Evolutionary conservation across 2,888 invertebrate genomes (phyloP).

Genomic region (Tholera decimalis): DNA sequence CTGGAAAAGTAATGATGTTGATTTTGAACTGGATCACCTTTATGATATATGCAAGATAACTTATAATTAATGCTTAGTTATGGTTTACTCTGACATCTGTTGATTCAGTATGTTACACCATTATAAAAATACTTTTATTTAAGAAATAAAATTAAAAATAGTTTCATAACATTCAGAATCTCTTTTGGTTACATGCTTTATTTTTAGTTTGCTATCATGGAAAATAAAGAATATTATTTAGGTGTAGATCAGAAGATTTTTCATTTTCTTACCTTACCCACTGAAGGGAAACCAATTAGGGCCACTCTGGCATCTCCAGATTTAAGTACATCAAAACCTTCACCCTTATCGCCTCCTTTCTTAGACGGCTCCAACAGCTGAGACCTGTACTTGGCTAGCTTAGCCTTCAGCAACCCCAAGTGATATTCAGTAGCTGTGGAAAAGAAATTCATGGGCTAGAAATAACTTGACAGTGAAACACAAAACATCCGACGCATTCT

Average conservation of each 20-base stretch:
- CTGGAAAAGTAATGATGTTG: constrained; percentile 82
- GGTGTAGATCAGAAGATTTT: not conserved
- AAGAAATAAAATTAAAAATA: not conserved
- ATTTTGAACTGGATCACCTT: not conserved
- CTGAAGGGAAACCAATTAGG: constrained; percentile 99
- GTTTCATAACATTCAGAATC: not conserved
- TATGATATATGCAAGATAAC: no score
- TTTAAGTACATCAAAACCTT: constrained; percentile 99
- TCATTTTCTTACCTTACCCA: constrained; percentile 94
- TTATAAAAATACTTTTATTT: not conserved
- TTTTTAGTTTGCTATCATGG: not conserved
- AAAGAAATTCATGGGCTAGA: not conserved
- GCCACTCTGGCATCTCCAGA: constrained; percentile 99
- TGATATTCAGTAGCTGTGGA: constrained; percentile 99
- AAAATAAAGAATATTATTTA: not conserved
- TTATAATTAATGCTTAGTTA: no score
- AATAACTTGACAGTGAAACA: not conserved
- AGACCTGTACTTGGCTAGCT: constrained; percentile 98
- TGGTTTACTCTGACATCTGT: no score
- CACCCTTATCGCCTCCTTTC: constrained; percentile 97
- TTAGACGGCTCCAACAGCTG: constrained; percentile 98
- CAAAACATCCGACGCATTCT: not conserved
- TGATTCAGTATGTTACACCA: not conserved
- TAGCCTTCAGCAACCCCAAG: constrained; percentile 99
- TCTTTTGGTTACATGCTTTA: not conserved